Evolutionary conservation across 1,140 invertebrate genomes (phyloP), one percentile per base, ranked within the genome.

Genomic region (Drosophila lowei): DNA sequence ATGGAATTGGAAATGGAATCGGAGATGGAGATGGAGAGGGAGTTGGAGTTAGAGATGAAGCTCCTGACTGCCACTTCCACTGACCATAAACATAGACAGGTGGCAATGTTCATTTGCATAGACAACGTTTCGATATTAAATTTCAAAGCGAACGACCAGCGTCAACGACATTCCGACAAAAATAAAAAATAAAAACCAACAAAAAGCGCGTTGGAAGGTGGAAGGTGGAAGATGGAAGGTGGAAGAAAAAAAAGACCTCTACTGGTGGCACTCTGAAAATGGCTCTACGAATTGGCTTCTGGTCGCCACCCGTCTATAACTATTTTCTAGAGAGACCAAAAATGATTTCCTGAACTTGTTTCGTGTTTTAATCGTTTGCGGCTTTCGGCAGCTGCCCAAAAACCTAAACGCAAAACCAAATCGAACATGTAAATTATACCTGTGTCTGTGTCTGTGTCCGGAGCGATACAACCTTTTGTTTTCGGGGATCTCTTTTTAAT

Each of bases 51-150:
- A 11, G 13, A 38, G 34, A 13, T 38, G 34, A 38, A 38, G 34
- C 34, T 38, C 34, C 34, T 38, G 34, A 38, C 75, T 75, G 61
- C 75, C 72, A 62, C 53, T 84, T 83, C 77, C 68, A 73, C 42
- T 61, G 73, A 46, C 81, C 77, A 75, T 84, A 79, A 85, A 89
- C 85, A 84, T 84, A 89, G 89, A 86, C 85, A 89, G 85, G 85
- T 89, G 85, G 85, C 85, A 89, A 90, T 80, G 67, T 78, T 90
- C 86, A 89, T 89, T 89, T 89, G 86, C 85, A 89, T 89, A 89
- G 86, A 89, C 86, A 89, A 86, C 74, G 74, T 89, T 89, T 89
- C 76, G 74, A 86, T 90, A 89, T 89, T 90, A 90, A 89, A 89
- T 89, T 89, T 89, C 86, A 89, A 89, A 85, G 80, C 81, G 63